A percentile compares a stretch with the other conserved stretches of the same genome.
Conservation (phyloP, 2,888 invertebrate genomes). For the Hemithea aestivaria region DNA sequence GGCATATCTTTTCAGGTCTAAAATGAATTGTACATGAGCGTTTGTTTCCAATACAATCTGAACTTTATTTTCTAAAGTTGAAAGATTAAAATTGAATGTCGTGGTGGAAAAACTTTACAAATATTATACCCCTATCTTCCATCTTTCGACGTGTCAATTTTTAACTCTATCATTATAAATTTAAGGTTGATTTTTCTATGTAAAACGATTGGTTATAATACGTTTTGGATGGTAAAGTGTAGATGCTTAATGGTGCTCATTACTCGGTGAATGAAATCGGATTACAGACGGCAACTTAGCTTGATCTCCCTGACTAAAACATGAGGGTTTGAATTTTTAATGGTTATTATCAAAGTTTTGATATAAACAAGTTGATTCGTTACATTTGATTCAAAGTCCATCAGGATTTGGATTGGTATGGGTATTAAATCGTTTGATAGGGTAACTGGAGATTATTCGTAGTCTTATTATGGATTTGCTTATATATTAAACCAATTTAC, state of each 20-base stretch:
- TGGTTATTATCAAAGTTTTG: slow-evolving; percentile 32
- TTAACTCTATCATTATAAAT: background rate
- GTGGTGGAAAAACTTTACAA: slow-evolving; percentile 6
- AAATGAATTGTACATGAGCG: slow-evolving; percentile 53
- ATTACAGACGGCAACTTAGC: slow-evolving; percentile 59
- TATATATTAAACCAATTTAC: too few relatives aligned
- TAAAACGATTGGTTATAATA: slow-evolving; percentile 25
- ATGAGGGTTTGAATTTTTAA: slow-evolving; percentile 52
- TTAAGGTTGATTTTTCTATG: slow-evolving; percentile 24
- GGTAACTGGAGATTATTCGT: slow-evolving; percentile 4
- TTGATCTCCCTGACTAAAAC: slow-evolving; percentile 57
- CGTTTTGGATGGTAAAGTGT: slow-evolving; percentile 19
- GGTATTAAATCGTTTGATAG: slow-evolving; percentile 1
- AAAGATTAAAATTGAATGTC: slow-evolving; percentile 43
- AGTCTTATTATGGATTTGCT: too few relatives aligned
- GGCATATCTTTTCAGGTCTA: slow-evolving; percentile 71
- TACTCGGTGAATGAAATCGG: slow-evolving; percentile 68
- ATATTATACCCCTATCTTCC: slow-evolving; percentile 5
- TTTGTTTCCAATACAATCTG: slow-evolving; percentile 35
- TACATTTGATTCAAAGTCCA: slow-evolving; percentile 19
- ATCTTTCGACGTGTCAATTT: background rate
- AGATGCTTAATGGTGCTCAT: slow-evolving; percentile 66
- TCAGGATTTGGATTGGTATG: slow-evolving; percentile 13
- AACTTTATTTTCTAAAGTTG: slow-evolving; percentile 32
- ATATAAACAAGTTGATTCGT: slow-evolving; percentile 13